Conservation (phyloP, 2,113 vertebrate genomes). For the Scortum barcoo region DNA sequence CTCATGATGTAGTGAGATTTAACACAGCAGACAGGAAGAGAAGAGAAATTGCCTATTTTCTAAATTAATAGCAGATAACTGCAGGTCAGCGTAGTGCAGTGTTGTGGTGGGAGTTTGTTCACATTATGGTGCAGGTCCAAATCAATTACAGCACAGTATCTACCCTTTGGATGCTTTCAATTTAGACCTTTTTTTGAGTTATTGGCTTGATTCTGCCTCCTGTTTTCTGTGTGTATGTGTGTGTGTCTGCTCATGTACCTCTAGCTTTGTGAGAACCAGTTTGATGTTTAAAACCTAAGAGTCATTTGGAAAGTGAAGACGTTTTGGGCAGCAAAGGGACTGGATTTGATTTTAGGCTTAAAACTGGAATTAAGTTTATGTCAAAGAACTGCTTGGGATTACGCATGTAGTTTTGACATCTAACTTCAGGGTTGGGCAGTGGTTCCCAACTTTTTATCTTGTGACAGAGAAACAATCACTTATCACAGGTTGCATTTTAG, state of each 20-base stretch:
- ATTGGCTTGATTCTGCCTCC: conserved; percentile 1
- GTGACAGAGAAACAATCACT: neutral
- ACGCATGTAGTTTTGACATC: neutral
- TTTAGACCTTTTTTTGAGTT: conserved; percentile 29
- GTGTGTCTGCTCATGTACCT: neutral
- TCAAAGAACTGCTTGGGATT: neutral
- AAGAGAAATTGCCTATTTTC: neutral
- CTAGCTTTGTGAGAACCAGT: conserved; percentile 1
- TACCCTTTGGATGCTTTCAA: conserved; percentile 17
- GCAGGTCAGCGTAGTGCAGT: conserved; percentile 19
- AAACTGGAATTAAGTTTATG: neutral
- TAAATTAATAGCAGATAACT: conserved; percentile 7
- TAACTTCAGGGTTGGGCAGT: no score
- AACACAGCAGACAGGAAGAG: neutral
- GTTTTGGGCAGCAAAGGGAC: neutral
- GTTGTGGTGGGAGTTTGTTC: conserved; percentile 11
- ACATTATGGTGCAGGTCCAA: conserved; percentile 33
- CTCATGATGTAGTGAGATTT: neutral
- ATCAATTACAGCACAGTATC: conserved; percentile 40
- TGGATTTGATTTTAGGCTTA: neutral
- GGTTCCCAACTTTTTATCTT: neutral
- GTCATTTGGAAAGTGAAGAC: neutral
- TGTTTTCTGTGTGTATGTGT: conserved; percentile 1
- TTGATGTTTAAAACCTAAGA: neutral
- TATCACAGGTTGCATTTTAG: neutral